phyloP scores from a whole-genome alignment of 2,113 vertebrate genomes.

The Orthochromis indermauri region DNA sequence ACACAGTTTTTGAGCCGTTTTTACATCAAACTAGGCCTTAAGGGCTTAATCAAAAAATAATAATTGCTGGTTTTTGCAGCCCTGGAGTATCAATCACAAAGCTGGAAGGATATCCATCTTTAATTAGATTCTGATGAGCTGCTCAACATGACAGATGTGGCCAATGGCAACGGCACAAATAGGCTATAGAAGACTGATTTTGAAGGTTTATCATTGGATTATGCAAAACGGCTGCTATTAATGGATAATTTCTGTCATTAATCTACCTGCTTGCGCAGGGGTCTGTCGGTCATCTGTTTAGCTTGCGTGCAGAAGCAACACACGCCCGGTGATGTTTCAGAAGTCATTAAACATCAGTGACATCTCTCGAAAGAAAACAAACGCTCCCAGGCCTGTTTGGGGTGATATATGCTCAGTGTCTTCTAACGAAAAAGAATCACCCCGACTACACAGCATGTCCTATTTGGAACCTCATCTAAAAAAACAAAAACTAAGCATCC shows the following conservation, averaged over 20 bases:
- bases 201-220: not conserved
- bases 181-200: not conserved
- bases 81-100: not conserved
- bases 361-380: not conserved
- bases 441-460: not conserved
- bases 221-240: not conserved
- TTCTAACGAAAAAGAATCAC: not conserved
- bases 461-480: conserved; percentile 2
- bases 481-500: not conserved
- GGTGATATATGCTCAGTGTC: not conserved
- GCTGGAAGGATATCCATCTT: not conserved
- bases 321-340: not conserved
- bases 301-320: not conserved
- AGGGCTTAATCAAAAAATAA: not conserved
- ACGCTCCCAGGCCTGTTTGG: not conserved
- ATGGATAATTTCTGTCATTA: not conserved
- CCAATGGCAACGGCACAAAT: not conserved
- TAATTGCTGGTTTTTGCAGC: not conserved
- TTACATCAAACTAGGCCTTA: not conserved
- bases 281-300: not conserved
- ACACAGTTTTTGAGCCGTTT: not conserved
- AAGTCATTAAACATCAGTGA: not conserved
- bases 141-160: not conserved
- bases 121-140: conserved; percentile 5
- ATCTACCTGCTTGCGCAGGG: not conserved